Conservation (phyloP, 2,113 vertebrate genomes). For the Macrotis lagotis region DNA sequence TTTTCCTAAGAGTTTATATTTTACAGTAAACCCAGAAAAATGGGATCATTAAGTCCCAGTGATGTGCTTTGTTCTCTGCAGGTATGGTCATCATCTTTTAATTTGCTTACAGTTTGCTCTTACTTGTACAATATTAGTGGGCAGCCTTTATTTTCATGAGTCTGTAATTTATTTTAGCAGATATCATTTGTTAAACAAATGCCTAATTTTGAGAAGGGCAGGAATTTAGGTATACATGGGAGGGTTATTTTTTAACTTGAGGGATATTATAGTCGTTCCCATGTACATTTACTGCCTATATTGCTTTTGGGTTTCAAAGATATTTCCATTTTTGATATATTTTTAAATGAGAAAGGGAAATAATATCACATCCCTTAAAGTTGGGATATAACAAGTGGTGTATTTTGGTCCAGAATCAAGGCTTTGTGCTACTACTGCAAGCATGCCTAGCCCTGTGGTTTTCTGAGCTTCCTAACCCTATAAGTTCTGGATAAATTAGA, state of each 20-base stretch:
- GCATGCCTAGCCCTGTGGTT: background rate
- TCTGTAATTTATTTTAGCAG: background rate
- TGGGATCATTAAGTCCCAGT: background rate
- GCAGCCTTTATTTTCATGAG: background rate
- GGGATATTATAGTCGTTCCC: background rate
- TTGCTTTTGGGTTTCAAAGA: background rate
- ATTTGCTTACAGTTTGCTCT: background rate
- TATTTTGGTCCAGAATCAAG: background rate
- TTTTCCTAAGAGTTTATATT: background rate
- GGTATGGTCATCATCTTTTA: background rate
- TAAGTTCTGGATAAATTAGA: background rate
- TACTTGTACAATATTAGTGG: background rate
- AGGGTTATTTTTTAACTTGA: background rate
- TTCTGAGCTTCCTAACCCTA: background rate
- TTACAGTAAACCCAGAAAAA: background rate
- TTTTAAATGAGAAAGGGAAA: background rate
- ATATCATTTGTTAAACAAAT: background rate
- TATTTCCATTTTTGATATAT: background rate
- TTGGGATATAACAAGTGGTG: background rate
- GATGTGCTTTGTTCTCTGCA: background rate
- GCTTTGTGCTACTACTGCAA: too few relatives aligned
- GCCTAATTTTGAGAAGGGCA: background rate
- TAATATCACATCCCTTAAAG: background rate
- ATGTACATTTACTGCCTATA: background rate
- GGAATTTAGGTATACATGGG: background rate